Evolutionary conservation across 2,888 invertebrate species (phyloP).

Genomic region (Melikaiella ostensackeni): DNA sequence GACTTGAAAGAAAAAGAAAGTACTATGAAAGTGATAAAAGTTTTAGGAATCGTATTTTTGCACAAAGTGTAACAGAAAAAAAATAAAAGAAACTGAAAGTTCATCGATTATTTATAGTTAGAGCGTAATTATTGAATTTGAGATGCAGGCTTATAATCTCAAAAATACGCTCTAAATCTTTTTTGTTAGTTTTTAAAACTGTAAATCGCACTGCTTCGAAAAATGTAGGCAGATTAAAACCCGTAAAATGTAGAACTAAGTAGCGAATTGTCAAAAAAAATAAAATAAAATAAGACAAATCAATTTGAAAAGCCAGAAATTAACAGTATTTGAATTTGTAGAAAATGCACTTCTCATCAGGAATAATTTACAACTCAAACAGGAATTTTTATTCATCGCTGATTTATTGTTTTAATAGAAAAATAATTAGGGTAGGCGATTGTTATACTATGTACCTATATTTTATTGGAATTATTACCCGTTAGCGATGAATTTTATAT

Average conservation of each 20-base stretch:
- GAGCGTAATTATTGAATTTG: not conserved
- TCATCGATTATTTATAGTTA: not conserved
- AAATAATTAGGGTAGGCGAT: not conserved
- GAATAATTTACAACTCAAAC: not conserved
- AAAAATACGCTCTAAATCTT: not conserved
- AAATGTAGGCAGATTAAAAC: not conserved
- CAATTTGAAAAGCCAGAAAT: not conserved
- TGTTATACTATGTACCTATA: not conserved
- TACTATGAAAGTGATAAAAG: slow-evolving; percentile 23
- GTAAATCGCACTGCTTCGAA: slow-evolving; percentile 1
- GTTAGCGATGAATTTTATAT: slow-evolving; percentile 6
- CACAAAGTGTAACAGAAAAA: slow-evolving; percentile 20
- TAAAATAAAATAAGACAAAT: slow-evolving; percentile 3
- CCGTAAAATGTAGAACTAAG: slow-evolving; percentile 21
- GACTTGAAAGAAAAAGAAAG: slow-evolving; percentile 10
- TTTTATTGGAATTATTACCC: not conserved
- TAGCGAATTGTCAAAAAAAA: slow-evolving; percentile 9
- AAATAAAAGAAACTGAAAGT: not conserved
- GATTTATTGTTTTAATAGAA: not conserved
- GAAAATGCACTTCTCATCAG: not conserved
- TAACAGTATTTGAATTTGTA: slow-evolving; percentile 33
- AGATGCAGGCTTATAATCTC: slow-evolving; percentile 7
- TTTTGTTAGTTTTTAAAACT: not conserved
- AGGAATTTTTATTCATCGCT: not conserved
- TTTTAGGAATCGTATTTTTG: slow-evolving; percentile 37